Evolutionary conservation across 2,888 invertebrate genomes (phyloP), one percentile per base, ranked within the genome.

Genomic region (Neria commutata): DNA sequence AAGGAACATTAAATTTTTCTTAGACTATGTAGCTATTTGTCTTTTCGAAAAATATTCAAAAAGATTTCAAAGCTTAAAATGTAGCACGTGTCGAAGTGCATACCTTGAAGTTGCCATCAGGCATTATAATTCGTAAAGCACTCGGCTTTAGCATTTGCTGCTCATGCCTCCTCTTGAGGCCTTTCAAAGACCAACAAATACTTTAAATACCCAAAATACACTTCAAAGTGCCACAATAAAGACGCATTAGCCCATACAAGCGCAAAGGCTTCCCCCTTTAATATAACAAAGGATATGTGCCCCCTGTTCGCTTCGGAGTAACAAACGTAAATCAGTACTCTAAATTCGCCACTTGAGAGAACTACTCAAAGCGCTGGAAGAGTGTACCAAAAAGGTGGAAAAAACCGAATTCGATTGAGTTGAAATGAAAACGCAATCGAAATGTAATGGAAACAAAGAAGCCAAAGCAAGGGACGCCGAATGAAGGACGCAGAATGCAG

Each of bases 291-390:
- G 16, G 37, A 19, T 21, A 29, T 23, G 16, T 47, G 60, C 67
- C 24, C 46, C 8, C n/a, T 37, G 8, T 37, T 5, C 37, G 10
- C n/a, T 3, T 17, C 19, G 21, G 42, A 42, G 42, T 19, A 42
- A 73, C 71, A 74, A 77, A 75, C 76, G 76, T 78, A 70, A 75
- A 76, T 76, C 72, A 74, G 70, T 72, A 64, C 67, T 75, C 70
- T 73, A 78, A 78, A 77, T 78, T 73, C 71, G 72, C 72, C 74
- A 77, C 78, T 78, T 71, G 65, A 70, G n/a, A n/a, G 63, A 66
- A 67, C 37, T 53, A 61, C 66, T 72, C 55, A 53, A 62, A n/a
- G n/a, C 42, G 34, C 56, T 42, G 16, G 34, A 17, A 25, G 23
- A 51, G 16, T 24, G 57, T 34, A 45, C 29, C 34, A 50, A 50